Evolutionary conservation across 2,888 invertebrate species (phyloP).

Genomic region (Cryptocheilus praepositus): DNA sequence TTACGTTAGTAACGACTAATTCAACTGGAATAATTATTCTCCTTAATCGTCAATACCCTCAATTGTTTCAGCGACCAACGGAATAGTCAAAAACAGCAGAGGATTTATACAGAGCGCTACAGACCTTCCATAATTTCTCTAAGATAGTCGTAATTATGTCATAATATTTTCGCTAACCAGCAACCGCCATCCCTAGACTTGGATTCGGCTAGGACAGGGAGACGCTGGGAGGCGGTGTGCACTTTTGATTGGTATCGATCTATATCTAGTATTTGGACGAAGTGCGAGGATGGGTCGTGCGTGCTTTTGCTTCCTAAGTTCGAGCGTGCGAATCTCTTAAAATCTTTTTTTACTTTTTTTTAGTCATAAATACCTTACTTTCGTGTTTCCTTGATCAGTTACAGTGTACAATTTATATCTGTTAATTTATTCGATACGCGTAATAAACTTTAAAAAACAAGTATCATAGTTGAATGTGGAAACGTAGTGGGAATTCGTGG

Average conservation of each 20-base stretch:
- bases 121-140: slow-evolving; percentile 66
- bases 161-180: slow-evolving; percentile 56
- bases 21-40: slow-evolving; percentile 49
- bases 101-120: slow-evolving; percentile 62
- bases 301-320: slow-evolving; percentile 63
- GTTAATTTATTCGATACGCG: slow-evolving; percentile 47
- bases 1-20: slow-evolving; percentile 53
- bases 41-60: slow-evolving; percentile 49
- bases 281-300: slow-evolving; percentile 72
- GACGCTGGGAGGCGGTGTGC: slow-evolving; percentile 46
- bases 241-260: slow-evolving; percentile 71
- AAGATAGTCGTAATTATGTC: slow-evolving; percentile 52
- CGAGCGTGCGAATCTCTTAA: slow-evolving; percentile 58
- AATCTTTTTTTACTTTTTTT: slow-evolving; percentile 52
- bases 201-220: slow-evolving; percentile 48
- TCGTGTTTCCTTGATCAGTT: slow-evolving; percentile 52
- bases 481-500: slow-evolving; percentile 45
- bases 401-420: slow-evolving; percentile 42
- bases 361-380: slow-evolving; percentile 54
- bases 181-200: slow-evolving; percentile 51
- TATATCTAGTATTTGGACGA: slow-evolving; percentile 72
- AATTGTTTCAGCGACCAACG: slow-evolving; percentile 55
- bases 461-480: slow-evolving; percentile 33
- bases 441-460: slow-evolving; percentile 36
- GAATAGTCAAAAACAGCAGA: slow-evolving; percentile 48